These are phyloP conservation scores for Anomalospiza imberbis DNA, from an alignment of 2,797 vertebrate genomes.

Conservation along the genomic window DNA sequence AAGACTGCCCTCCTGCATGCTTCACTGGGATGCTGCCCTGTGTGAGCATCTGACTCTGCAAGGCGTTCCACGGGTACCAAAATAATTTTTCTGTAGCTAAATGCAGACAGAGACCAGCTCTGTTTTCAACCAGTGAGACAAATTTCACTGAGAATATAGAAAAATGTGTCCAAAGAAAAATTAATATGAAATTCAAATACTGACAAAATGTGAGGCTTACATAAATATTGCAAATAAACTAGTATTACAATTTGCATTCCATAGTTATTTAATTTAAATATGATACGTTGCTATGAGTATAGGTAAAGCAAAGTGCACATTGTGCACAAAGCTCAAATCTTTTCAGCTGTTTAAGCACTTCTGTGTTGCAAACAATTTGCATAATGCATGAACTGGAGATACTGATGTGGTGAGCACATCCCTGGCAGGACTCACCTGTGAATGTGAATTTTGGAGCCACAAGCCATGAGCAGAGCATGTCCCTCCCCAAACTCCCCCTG, in stretches of 20 bases:
- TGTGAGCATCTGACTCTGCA: background rate
- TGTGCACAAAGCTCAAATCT: background rate
- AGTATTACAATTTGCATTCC: background rate
- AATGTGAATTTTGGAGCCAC: background rate
- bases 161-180: background rate
- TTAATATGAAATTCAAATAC: background rate
- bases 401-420: background rate
- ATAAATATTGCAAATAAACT: background rate
- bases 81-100: background rate
- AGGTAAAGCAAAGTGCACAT: background rate
- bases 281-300: background rate
- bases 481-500: background rate
- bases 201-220: background rate
- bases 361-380: background rate
- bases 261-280: slow-evolving; percentile 1
- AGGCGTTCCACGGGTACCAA: background rate
- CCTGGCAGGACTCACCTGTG: background rate
- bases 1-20: background rate
- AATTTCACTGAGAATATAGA: background rate
- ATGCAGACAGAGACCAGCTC: background rate
- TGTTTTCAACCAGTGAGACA: background rate
- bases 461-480: background rate
- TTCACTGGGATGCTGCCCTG: background rate
- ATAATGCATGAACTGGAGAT: background rate
- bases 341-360: background rate